Evolutionary conservation across 2,888 invertebrate species (phyloP), one percentile per base, ranked within the genome.

Genomic region (Dusona sp.): DNA sequence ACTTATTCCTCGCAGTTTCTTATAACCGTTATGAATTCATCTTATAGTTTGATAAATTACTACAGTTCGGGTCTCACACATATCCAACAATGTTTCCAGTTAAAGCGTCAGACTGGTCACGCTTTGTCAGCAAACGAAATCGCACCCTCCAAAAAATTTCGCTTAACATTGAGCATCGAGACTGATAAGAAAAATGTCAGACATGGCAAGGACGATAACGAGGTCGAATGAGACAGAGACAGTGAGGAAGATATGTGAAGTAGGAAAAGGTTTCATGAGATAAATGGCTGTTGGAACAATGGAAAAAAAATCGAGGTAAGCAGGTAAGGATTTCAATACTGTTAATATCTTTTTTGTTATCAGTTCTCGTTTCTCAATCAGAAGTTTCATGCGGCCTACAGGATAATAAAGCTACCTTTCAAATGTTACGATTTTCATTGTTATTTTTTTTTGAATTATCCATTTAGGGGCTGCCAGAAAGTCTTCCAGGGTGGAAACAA

Each of bases 61-160:
- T 65, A 77, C 36, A 68, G 72, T 45, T 57, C 25, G 64, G 19
- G 3, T 77, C 45, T 38, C 13, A 13, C 64, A 36, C 73, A n/a
- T 57, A 67, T 38, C 42, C 33, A 33, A 19, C 45, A 54, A 51
- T 42, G 36, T 65, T 57, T 25, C 11, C 19, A 19, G 74, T 48
- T 16, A 19, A 74, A 42, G 65, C 67, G 25, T 67, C 29, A 64
- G 61, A 73, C 57, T 42, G 45, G 61, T 45, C 29, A 67, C 78
- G 79, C 88, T 88, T 88, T 84, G 86, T 88, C 88, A 88, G 84
- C 84, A 65, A 75, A 85, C 74, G 75, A 81, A 88, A 86, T 87
- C 70, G 64, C 84, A 86, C 85, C 70, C 79, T 57, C 33, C 45
- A 42, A 83, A 81, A 25, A 67, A 75, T 84, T 75, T 16, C 80